phyloP scores from a whole-genome alignment of 1,140 invertebrate species.

The Drosophila simulans region DNA sequence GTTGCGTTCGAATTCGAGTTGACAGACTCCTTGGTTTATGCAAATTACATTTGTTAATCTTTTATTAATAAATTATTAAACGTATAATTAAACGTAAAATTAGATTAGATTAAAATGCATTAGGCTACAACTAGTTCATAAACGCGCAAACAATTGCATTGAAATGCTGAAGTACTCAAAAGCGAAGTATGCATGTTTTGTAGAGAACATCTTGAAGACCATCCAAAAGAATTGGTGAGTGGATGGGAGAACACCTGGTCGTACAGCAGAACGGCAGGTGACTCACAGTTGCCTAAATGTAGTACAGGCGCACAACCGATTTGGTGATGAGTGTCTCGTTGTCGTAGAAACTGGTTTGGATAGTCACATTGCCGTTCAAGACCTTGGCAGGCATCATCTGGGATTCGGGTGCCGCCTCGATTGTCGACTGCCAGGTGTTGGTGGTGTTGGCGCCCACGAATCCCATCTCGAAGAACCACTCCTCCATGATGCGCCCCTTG shows the following conservation, averaged over 20 bases:
- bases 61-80: constrained; percentile 70
- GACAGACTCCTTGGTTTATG: constrained; percentile 15
- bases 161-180: constrained; percentile 58
- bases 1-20: constrained; percentile 1
- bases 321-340: constrained; percentile 97
- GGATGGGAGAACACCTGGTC: constrained; percentile 32
- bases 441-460: constrained; percentile 99
- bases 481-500: constrained; percentile 94
- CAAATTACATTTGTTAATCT: constrained; percentile 57
- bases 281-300: constrained; percentile 88
- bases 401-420: constrained; percentile 99
- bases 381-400: constrained; percentile 99
- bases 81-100: constrained; percentile 52
- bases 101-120: constrained; percentile 77
- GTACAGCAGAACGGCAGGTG: constrained; percentile 18
- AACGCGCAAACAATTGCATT: constrained; percentile 75
- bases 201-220: constrained; percentile 22
- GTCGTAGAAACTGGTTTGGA: constrained; percentile 99
- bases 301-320: constrained; percentile 97
- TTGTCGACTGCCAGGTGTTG: constrained; percentile 99
- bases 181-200: constrained; percentile 11
- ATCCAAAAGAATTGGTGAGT: constrained; percentile 5
- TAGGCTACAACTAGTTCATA: constrained; percentile 65
- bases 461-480: constrained; percentile 99
- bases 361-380: constrained; percentile 98